These are phyloP conservation scores for Cabera pusaria DNA, from an alignment of 2,888 invertebrate species.

Conservation along the genomic window DNA sequence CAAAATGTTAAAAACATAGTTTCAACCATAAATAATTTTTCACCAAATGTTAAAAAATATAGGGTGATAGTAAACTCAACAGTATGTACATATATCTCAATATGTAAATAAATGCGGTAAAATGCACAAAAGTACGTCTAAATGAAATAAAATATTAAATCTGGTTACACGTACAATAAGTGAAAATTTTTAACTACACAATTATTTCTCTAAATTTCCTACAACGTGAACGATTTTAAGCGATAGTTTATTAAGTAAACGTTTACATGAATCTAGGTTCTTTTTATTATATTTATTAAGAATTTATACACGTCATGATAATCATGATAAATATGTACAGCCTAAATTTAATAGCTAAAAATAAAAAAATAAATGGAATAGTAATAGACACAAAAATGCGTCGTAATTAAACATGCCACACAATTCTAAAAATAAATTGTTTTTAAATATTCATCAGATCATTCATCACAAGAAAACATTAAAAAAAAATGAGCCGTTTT, in stretches of 20 bases:
- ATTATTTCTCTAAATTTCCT: constrained; percentile 63
- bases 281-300: constrained; percentile 51
- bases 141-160: constrained; percentile 29
- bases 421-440: constrained; percentile 36
- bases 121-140: constrained; percentile 27
- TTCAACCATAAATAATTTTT: constrained; percentile 8
- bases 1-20: constrained; percentile 5
- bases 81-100: constrained; percentile 8
- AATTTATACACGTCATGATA: constrained; percentile 63
- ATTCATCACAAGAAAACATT: constrained; percentile 46
- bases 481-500: too few relatives aligned
- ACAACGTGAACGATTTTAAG: constrained; percentile 79
- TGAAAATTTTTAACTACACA: constrained; percentile 55
- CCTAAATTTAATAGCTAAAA: constrained; percentile 26
- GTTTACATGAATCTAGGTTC: constrained; percentile 64
- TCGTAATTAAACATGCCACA: constrained; percentile 32
- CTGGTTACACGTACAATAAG: constrained; percentile 28
- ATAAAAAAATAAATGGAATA: constrained; percentile 29
- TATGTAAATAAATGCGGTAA: constrained; percentile 34
- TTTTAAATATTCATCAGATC: constrained; percentile 48
- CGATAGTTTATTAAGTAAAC: constrained; percentile 60
- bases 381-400: constrained; percentile 26
- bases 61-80: constrained; percentile 3
- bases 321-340: constrained; percentile 76
- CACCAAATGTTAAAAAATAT: constrained; percentile 1